Evolutionary conservation across 2,888 invertebrate species (phyloP).

Genomic region (Agonopterix arenella): DNA sequence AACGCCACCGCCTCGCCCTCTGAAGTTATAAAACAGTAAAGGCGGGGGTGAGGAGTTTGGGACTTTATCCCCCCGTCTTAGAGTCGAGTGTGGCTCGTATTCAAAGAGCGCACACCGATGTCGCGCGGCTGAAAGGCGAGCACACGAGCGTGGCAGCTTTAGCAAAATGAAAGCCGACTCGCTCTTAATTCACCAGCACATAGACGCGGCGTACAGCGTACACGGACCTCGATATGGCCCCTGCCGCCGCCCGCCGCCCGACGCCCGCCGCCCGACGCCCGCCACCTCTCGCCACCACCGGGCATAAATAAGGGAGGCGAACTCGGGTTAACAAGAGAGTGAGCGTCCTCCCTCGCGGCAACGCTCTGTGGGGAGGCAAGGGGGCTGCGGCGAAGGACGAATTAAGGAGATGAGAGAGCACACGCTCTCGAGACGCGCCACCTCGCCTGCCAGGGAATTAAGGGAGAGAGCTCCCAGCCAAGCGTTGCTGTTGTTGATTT

Average conservation of each 20-base stretch:
- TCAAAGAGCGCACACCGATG: conserved; percentile 41
- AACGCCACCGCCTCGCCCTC: conserved; percentile 67
- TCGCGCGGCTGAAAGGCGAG: conserved; percentile 63
- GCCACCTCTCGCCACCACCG: conserved; percentile 27
- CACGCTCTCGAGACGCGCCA: conserved; percentile 71
- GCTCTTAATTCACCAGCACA: conserved; percentile 75
- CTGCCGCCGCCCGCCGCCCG: conserved; percentile 39
- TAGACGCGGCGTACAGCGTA: conserved; percentile 40
- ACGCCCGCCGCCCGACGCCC: conserved; percentile 38
- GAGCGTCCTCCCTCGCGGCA: conserved; percentile 55
- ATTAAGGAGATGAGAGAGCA: conserved; percentile 77
- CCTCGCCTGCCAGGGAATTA: conserved; percentile 65
- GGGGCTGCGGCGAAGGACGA: conserved; percentile 76
- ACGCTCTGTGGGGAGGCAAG: conserved; percentile 50
- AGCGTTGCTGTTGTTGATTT: conserved; percentile 12
- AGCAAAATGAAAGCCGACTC: conserved; percentile 76
- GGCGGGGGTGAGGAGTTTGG: conserved; percentile 43
- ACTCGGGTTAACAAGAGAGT: conserved; percentile 72
- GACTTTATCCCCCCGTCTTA: conserved; percentile 51
- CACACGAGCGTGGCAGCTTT: conserved; percentile 75
- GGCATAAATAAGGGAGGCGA: conserved; percentile 72
- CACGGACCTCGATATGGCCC: conserved; percentile 41
- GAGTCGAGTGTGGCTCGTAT: conserved; percentile 49
- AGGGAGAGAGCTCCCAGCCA: conserved; percentile 27
- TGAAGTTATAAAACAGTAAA: conserved; percentile 70